These are phyloP conservation scores for Busseola fusca DNA, from an alignment of 2,888 invertebrate species.

Conservation along the genomic window DNA sequence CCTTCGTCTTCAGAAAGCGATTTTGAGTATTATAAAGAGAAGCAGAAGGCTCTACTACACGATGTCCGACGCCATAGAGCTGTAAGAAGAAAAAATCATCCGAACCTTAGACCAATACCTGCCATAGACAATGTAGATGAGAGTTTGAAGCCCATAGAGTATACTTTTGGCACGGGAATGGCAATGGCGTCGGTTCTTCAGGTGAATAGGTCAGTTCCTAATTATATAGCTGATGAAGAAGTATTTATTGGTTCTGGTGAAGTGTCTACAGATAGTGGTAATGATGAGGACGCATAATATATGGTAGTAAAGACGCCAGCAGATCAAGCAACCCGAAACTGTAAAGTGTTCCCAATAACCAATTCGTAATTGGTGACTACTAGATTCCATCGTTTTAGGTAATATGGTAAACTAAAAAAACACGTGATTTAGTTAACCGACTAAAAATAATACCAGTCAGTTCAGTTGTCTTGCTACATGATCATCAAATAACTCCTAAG, in stretches of 20 bases:
- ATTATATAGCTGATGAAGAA: constrained; percentile 77
- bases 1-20: constrained; percentile 80
- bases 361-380: no score
- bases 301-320: not conserved
- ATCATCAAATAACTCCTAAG: no score
- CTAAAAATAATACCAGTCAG: no score
- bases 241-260: constrained; percentile 85
- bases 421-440: no score
- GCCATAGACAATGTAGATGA: constrained; percentile 78
- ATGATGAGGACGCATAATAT: constrained; percentile 78
- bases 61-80: constrained; percentile 79
- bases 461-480: no score
- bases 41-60: constrained; percentile 70
- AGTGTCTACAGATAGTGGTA: constrained; percentile 85
- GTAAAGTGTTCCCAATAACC: no score
- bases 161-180: constrained; percentile 85
- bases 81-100: constrained; percentile 77
- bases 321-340: no score
- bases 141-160: constrained; percentile 83
- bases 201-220: constrained; percentile 70
- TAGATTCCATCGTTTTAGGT: no score
- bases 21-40: constrained; percentile 70
- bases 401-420: no score
- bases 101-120: constrained; percentile 55
- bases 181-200: constrained; percentile 86